Evolutionary conservation across 2,113 vertebrate species (phyloP).

Genomic region (Pseudorasbora parva): DNA sequence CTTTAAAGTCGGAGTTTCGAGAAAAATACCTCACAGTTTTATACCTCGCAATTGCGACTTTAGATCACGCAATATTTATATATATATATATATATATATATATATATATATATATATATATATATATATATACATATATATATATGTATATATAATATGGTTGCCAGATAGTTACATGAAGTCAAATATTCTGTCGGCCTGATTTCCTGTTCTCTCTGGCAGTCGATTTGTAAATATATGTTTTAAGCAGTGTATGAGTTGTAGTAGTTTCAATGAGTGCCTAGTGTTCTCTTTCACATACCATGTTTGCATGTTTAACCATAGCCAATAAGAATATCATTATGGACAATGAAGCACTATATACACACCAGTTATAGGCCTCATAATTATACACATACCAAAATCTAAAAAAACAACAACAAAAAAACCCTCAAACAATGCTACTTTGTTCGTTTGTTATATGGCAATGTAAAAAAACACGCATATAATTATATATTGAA

Average conservation of each 20-base stretch:
- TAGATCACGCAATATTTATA: too few species aligned
- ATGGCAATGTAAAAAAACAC: neutral
- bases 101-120: too few species aligned
- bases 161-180: too few species aligned
- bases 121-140: too few species aligned
- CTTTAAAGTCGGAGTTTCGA: too few species aligned
- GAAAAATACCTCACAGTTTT: too few species aligned
- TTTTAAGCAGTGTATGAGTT: neutral
- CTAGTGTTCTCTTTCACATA: constrained; percentile 14
- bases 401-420: neutral
- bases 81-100: too few species aligned
- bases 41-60: too few species aligned
- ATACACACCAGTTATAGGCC: neutral
- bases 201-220: neutral
- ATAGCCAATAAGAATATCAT: neutral
- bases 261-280: neutral
- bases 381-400: neutral
- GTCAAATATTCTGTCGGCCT: neutral
- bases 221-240: neutral
- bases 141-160: too few species aligned
- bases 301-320: neutral
- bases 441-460: neutral
- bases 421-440: neutral
- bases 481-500: neutral
- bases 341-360: constrained; percentile 3